Base-by-base conservation (phyloP, 1,140 invertebrate species). In the Phymorhynchus buccinoides region DNA sequence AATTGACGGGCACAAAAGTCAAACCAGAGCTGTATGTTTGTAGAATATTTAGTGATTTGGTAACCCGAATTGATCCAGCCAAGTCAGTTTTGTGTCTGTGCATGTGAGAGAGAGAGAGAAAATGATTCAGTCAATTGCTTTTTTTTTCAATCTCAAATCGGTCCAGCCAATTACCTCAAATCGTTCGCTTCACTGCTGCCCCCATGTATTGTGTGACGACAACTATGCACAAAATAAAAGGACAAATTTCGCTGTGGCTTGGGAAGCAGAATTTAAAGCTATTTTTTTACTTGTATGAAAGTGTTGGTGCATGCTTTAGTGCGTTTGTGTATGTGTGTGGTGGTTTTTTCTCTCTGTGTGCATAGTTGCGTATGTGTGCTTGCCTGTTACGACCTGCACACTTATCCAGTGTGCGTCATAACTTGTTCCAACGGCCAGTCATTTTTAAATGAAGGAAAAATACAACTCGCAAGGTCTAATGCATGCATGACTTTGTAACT, bases 181-280 rank as follows among this genome's bases (percentile, higher is more conserved):
- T 62, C 22, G n/a, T 1, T n/a, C n/a, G 1, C 7, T 6, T 62
- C 56, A 62, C 56, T 62, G 56, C 56, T 62, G 56, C 18, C 56
- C 56, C 12, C n/a, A n/a, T n/a, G n/a, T 27, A 62, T 62, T 4
- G 56, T 62, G 56, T 62, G 56, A 62, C 27, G 56, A 62, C 56
- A 62, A 62, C 56, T 62, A 62, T 62, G 56, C 56, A 62, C 56
- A 62, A 62, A 62, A 62, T n/a, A n/a, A n/a, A n/a, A n/a, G n/a
- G n/a, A n/a, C n/a, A n/a, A n/a, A n/a, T n/a, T n/a, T n/a, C n/a
- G n/a, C n/a, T n/a, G n/a, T n/a, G 56, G 56, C 12, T 18, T 0
- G 56, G 27, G 6, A 9, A 62, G 22, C 56, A 62, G 56, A 62
- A 62, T 27, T n/a, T n/a, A n/a, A 62, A 6, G 0, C n/a, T 62